These are phyloP conservation scores for Saturnia japonica DNA, from an alignment of 2,888 invertebrate species.

Conservation along the genomic window DNA sequence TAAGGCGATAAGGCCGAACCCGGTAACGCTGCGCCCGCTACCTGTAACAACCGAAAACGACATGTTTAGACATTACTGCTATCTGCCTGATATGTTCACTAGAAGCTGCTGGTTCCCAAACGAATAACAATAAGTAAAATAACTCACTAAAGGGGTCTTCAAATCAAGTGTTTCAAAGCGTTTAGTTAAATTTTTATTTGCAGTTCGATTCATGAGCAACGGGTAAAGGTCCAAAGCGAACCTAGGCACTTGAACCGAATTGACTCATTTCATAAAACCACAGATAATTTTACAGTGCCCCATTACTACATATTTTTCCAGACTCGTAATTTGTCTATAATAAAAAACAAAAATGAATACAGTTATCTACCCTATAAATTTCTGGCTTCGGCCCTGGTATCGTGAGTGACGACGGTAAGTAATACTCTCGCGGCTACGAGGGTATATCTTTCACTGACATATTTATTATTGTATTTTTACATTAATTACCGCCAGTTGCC, in stretches of 20 bases:
- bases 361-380: not conserved
- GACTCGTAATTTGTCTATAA: not conserved
- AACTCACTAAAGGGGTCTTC: not conserved
- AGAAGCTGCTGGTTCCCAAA: not conserved
- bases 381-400: not conserved
- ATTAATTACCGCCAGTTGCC: not conserved
- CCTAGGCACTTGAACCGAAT: too few relatives aligned
- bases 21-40: constrained; percentile 44
- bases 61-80: not conserved
- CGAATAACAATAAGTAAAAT: not conserved
- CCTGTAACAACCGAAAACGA: constrained; percentile 40
- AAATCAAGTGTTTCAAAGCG: not conserved
- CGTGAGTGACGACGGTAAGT: not conserved
- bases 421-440: not conserved
- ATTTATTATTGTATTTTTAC: not conserved
- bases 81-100: not conserved
- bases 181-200: not conserved
- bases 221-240: not conserved
- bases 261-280: too few relatives aligned
- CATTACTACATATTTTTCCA: not conserved
- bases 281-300: too few relatives aligned
- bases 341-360: too few relatives aligned
- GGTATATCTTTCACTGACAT: not conserved
- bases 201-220: not conserved
- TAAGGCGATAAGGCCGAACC: constrained; percentile 31